Base-by-base conservation (phyloP, 2,888 invertebrate genomes). In the Coecobrya sp. region DNA sequence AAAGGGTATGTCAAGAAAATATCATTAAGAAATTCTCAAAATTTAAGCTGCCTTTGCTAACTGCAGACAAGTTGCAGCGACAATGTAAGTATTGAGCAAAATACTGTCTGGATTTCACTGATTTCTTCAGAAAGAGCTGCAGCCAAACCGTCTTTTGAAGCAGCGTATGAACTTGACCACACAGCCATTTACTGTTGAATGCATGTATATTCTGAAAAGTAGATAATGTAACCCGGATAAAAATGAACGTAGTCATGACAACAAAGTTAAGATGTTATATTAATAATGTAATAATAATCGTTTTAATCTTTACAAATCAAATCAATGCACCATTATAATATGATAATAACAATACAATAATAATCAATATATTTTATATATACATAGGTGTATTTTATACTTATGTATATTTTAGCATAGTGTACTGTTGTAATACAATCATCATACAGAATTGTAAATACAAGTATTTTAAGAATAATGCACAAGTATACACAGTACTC, bases 281-380 rank as follows among this genome's bases (percentile, higher is more conserved):
- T 87, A 62, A 79, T 79, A 79, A 79, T 87, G 59, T 87, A 87
- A 65, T 87, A 87, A 68, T 89, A 88, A 82, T 89, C 30, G 42
- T 70, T 89, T 89, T 82, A 82, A 82, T 82, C 82, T 82, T 89
- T 89, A 89, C 82, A 89, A 87, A 87, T 76, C 25, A 86, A 89
- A 82, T 73, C 68, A 82, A 82, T 89, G 42, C 89, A 88, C 27
- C n/a, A 52, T 79, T 42, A 79, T 42, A 36, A 30, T 22, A 62
- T 62, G 42, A 82, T 62, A 36, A 82, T 62, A 62, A 82, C 36
- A 36, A 82, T 82, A 82, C 82, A 52, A 76, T 59, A 55, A 55
- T 81, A 81, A 36, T 81, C 59, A 81, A 59, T 59, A 79, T 79
- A 79, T 16, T 45, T 13, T 59, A 55, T 55, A 59, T 49, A 45